These are phyloP conservation scores for Nymphalis polychloros DNA, from an alignment of 2,888 invertebrate species.

Conservation along the genomic window DNA sequence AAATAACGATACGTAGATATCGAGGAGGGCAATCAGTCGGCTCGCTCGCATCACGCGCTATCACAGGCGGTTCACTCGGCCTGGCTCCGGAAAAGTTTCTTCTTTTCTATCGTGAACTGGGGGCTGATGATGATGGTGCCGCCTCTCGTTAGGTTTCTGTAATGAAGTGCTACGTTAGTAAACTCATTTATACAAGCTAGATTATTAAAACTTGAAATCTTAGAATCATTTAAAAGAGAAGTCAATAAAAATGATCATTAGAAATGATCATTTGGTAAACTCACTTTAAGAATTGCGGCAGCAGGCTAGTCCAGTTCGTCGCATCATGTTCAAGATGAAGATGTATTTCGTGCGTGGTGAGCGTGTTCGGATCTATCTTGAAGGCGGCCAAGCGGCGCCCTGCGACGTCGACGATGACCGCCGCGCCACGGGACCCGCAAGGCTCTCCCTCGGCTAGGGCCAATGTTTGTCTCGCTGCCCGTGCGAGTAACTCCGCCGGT, in stretches of 20 bases:
- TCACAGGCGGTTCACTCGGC: conserved; percentile 71
- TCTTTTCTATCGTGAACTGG: conserved; percentile 94
- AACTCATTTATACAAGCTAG: background rate
- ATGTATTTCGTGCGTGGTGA: conserved; percentile 95
- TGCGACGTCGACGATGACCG: conserved; percentile 91
- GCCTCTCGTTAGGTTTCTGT: conserved; percentile 91
- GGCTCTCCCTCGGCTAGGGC: conserved; percentile 93
- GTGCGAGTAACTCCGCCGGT: conserved; percentile 90
- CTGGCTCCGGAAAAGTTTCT: conserved; percentile 92
- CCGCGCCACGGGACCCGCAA: conserved; percentile 93
- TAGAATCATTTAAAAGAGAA: background rate
- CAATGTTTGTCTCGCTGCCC: conserved; percentile 90
- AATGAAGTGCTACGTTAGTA: conserved; percentile 43
- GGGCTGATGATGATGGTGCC: conserved; percentile 94
- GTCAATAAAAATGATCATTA: background rate
- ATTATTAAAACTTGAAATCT: background rate
- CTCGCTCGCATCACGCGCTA: conserved; percentile 66
- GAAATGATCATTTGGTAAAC: conserved; percentile 55
- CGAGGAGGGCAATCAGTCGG: conserved; percentile 79
- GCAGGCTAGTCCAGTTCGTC: conserved; percentile 91
- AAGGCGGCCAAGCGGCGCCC: conserved; percentile 90
- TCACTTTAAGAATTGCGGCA: conserved; percentile 95
- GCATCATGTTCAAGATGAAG: conserved; percentile 93
- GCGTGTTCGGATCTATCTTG: conserved; percentile 92
- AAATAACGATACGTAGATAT: conserved; percentile 79